Evolutionary conservation across 2,888 invertebrate species (phyloP), one percentile per base, ranked within the genome.

Genomic region (Trissolcus brochymenae): DNA sequence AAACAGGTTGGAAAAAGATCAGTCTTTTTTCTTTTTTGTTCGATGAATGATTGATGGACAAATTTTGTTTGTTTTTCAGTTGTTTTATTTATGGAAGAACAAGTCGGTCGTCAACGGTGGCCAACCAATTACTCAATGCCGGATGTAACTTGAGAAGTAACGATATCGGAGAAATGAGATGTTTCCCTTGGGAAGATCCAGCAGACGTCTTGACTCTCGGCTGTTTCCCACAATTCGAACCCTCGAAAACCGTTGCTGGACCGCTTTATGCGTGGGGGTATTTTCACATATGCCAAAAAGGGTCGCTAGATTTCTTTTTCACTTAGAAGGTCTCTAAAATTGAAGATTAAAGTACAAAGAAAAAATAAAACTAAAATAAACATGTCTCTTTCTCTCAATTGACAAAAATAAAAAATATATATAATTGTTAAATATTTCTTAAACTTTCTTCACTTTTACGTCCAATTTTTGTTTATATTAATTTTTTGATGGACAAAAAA

Each of bases 251-350:
- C 71, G 71, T 72, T 76, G 66, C 17, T 7, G 21, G 11, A 4
- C 25, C 25, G 25, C 25, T 51, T 19, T 19, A 19, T 71, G 53
- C 66, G 70, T 59, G 76, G 67, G 76, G 71, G 76, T 76, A 72
- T 76, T 76, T 72, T 76, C 59, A 76, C 76, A 76, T 53, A 64
- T 76, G 72, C 25, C 76, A 71, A 76, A 76, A 71, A 66, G 60
- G 66, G 60, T 51, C 70, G 7, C 49, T 13, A n/a, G 51, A 21
- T 57, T 75, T 53, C 50, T 40, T 61, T 53, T 57, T 16, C 41
- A 21, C 21, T 61, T 25, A 19, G n/a, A 19, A 53, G 71, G 51
- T 43, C 53, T 14, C 4, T n/a, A 6, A 56, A 56, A 65, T 35
- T 40, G 6, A 73, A 60, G 60, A 61, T n/a, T 16, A 3, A 65